Evolutionary conservation across 2,113 vertebrate genomes (phyloP), one percentile per base, ranked within the genome.

Genomic region (Etheostoma cragini): DNA sequence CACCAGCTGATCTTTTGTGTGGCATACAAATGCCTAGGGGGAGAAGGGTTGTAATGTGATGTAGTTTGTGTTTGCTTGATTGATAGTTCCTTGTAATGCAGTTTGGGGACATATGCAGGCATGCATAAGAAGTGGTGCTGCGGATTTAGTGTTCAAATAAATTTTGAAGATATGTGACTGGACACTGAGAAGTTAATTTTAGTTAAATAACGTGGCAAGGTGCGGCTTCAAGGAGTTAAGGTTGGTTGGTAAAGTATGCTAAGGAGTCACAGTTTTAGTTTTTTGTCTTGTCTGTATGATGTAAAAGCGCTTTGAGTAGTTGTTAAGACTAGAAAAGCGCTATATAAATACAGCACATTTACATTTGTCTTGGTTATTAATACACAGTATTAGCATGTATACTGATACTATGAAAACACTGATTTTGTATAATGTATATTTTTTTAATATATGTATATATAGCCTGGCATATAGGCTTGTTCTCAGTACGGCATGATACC

Each of bases 401-500:
- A 35, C 6, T n/a, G 14, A 11, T 33, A n/a, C 47, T 49, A 62
- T 17, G 0, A 2, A 42, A 21, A 15, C 26, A 22, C 4, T 50
- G 11, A 63, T 38, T 64, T 19, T 38, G 38, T 38, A 38, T 26
- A 21, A 1, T 26, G 26, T 26, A 30, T 72, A 11, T 47, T 19
- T 19, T 30, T 4, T 64, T 4, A 24, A 21, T 67, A 52, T 50
- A 47, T 65, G 4, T 26, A 42, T 46, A 16, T 63, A 24, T 47
- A 56, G 16, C 35, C 26, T 75, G 38, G 56, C 42, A 77, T 64
- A 54, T 58, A 57, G 66, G 21, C 62, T 47, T n/a, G 61, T 52
- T 71, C 35, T 53, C n/a, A 53, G 61, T 49, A 57, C 22, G 15
- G 62, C 65, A 80, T 3, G 35, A 67, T 88, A 84, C 66, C 74